Percentiles rank a stretch among this genome's conserved stretches.
These are phyloP conservation scores for Diaprepes abbreviatus DNA, from an alignment of 2,888 invertebrate species.

Conservation along the genomic window DNA sequence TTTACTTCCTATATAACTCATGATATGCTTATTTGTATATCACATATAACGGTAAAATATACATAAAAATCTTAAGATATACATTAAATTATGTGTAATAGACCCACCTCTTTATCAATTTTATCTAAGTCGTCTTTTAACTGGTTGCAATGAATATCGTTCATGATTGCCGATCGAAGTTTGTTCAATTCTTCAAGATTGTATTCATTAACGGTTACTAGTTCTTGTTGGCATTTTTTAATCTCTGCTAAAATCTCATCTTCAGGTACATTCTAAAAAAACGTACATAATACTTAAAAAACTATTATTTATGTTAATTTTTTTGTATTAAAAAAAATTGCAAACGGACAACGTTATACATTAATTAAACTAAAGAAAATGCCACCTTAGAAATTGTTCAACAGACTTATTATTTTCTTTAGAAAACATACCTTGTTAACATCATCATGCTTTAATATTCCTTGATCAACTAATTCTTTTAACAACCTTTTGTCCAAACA, in stretches of 20 bases:
- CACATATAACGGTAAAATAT: too few relatives aligned
- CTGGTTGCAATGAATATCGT: conserved; percentile 64
- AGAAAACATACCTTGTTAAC: conserved; percentile 69
- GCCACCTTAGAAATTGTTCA: too few relatives aligned
- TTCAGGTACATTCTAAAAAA: conserved; percentile 73
- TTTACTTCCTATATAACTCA: too few relatives aligned
- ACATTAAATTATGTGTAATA: too few relatives aligned
- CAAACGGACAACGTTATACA: too few relatives aligned
- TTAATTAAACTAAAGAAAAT: too few relatives aligned
- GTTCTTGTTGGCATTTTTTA: conserved; percentile 87
- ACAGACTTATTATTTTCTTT: too few relatives aligned
- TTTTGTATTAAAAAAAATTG: too few relatives aligned
- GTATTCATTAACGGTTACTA: conserved; percentile 82
- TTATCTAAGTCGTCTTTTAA: conserved; percentile 64
- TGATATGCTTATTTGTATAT: too few relatives aligned
- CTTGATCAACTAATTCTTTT: conserved; percentile 89
- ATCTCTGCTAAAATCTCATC: conserved; percentile 92
- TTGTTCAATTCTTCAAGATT: conserved; percentile 71
- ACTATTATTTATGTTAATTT: too few relatives aligned
- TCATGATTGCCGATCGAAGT: conserved; percentile 59
- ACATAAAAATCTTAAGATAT: too few relatives aligned
- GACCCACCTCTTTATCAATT: conserved; percentile 62
- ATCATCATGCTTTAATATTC: conserved; percentile 82
- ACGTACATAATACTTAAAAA: too few relatives aligned
- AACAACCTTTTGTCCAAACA: conserved; percentile 87